These are phyloP conservation scores for Marmota monax DNA, from an alignment of 2,113 vertebrate genomes.

Conservation along the genomic window DNA sequence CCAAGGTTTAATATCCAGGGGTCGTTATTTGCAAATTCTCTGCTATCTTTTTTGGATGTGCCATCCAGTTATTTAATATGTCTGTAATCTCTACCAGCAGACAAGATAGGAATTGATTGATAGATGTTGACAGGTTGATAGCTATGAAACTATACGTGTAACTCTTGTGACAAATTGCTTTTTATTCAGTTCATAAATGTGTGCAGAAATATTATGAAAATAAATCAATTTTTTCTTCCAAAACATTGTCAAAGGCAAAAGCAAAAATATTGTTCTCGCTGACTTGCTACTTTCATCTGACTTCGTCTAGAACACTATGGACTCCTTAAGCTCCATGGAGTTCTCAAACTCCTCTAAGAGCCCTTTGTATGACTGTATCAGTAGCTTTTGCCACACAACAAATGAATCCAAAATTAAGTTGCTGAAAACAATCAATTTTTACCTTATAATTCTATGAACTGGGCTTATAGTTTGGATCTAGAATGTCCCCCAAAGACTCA, in stretches of 20 bases:
- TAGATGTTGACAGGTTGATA: conserved; percentile 46
- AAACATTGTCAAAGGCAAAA: conserved; percentile 43
- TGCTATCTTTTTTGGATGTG: conserved; percentile 46
- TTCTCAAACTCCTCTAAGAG: not conserved
- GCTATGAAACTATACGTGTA: conserved; percentile 8
- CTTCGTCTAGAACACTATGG: not conserved
- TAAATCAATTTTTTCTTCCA: conserved; percentile 58
- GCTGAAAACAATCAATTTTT: not conserved
- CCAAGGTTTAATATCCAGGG: conserved; percentile 60
- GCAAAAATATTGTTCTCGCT: conserved; percentile 17
- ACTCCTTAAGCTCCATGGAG: not conserved
- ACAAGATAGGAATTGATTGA: not conserved
- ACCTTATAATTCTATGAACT: not conserved
- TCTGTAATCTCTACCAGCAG: conserved; percentile 19
- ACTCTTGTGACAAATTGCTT: conserved; percentile 58
- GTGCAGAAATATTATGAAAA: conserved; percentile 56
- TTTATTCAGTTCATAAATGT: conserved; percentile 61
- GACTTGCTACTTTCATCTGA: conserved; percentile 12
- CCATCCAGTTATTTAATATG: conserved; percentile 61
- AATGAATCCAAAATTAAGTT: conserved; percentile 30
- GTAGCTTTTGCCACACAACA: conserved; percentile 25
- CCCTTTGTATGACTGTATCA: not conserved
- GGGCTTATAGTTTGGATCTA: not conserved
- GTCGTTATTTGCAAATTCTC: conserved; percentile 55
- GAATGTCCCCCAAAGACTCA: not conserved